phyloP scores from a whole-genome alignment of 2,888 invertebrate species.

The Drosophila melanosoma region DNA sequence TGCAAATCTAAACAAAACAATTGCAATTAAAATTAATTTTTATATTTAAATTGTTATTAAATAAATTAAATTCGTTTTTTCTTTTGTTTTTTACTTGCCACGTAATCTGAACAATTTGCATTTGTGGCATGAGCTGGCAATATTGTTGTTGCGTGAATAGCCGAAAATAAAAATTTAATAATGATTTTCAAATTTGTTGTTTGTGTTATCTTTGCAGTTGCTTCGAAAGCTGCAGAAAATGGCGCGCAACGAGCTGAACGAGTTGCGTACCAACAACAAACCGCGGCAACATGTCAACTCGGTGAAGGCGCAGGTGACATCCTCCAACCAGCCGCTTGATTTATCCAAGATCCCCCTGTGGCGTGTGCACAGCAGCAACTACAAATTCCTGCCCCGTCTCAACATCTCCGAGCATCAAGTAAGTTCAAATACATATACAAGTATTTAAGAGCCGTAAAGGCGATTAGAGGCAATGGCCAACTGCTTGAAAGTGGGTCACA shows the following conservation, averaged over 20 bases:
- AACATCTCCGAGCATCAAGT: conserved; percentile 37
- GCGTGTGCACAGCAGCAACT: conserved; percentile 55
- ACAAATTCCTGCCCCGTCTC: conserved; percentile 73
- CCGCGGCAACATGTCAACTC: conserved; percentile 29
- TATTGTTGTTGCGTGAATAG: too few species aligned
- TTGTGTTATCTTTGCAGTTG: conserved; percentile 42
- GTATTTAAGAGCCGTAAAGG: conserved; percentile 20
- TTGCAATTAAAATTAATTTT: not conserved
- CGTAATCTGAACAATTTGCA: not conserved
- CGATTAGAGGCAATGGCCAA: conserved; percentile 1
- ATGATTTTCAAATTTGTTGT: not conserved
- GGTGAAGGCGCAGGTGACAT: conserved; percentile 18
- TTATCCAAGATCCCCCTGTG: conserved; percentile 50
- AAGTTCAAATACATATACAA: conserved; percentile 13
- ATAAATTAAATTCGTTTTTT: not conserved
- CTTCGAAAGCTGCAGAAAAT: conserved; percentile 53
- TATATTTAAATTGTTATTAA: not conserved
- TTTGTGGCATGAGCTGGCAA: not conserved
- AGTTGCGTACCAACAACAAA: conserved; percentile 44
- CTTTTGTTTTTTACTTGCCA: too few species aligned
- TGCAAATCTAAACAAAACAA: not conserved
- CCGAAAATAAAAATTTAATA: too few species aligned
- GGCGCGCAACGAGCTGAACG: conserved; percentile 41
- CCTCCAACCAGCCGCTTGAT: conserved; percentile 55
- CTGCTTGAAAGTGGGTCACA: conserved; percentile 54